Evolutionary conservation across 2,113 vertebrate genomes (phyloP).

Genomic region (Columbina picui): DNA sequence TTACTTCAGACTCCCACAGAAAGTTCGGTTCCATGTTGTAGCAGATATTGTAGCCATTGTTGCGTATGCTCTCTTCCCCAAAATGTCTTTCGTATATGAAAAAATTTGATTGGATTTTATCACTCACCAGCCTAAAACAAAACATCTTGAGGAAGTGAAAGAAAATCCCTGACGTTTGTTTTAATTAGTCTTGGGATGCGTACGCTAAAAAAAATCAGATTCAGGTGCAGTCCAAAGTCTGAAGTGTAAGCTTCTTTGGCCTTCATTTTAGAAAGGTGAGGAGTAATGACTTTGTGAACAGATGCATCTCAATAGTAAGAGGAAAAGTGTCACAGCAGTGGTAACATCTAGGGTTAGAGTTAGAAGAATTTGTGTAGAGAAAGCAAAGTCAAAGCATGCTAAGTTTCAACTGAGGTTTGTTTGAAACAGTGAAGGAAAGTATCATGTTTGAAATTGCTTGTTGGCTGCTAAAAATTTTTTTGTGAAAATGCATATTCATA

Average conservation of each 20-base stretch:
- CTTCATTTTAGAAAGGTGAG: neutral
- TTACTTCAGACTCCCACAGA: neutral
- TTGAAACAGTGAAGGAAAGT: neutral
- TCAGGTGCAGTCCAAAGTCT: neutral
- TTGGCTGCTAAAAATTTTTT: neutral
- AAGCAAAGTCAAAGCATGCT: neutral
- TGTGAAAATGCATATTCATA: neutral
- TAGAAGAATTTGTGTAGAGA: neutral
- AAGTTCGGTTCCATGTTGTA: neutral
- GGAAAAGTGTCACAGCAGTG: neutral
- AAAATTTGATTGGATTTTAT: neutral
- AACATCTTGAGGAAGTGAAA: neutral
- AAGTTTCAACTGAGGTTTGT: neutral
- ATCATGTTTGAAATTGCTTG: neutral
- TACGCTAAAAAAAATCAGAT: neutral
- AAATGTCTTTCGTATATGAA: neutral
- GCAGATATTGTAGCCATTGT: neutral
- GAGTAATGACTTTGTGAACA: neutral
- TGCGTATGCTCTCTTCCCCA: neutral
- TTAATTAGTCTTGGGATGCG: neutral
- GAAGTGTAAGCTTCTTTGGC: neutral
- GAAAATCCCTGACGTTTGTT: neutral
- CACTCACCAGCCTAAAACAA: neutral
- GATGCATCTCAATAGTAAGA: neutral
- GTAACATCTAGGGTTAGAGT: neutral